Evolutionary conservation across 2,797 vertebrate genomes (phyloP), one percentile per base, ranked within the genome.

Genomic region (Sebastes trivittatus): DNA sequence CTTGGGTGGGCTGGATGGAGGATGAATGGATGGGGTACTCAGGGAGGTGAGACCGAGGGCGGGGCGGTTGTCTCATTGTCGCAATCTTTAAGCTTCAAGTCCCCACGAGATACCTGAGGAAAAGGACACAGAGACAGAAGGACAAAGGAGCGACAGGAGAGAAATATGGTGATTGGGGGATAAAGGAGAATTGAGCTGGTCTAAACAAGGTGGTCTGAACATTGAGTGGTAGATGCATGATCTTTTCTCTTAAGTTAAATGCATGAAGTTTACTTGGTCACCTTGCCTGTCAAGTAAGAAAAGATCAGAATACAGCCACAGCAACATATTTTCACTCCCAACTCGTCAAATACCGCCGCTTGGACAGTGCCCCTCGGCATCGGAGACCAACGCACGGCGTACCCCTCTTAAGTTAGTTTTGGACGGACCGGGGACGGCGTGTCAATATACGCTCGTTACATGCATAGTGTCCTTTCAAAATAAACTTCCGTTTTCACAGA

Each of bases 31-130:
- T 78, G 9, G 20, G 6, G 27, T 36, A 30, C 9, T 49, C 18
- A 11, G 23, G 20, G 55, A 77, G 61, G 56, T 0, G 20, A 80
- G 60, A 55, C 23, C n/a, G 14, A 67, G 11, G 61, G 75, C 2
- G n/a, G 65, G 59, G 34, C 10, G 2, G 58, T 32, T 32, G 27
- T 71, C 70, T 56, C 8, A 36, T 60, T 42, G 56, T 67, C 3
- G 25, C 25, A 79, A 49, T 75, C 62, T 75, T 78, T 61, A 32
- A 71, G 23, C 61, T 54, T 75, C 16, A 42, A 68, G 14, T 62
- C 36, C 54, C 62, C 2, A 9, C 20, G 62, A 72, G 49, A 75
- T 60, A 23, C 22, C 25, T 69, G 63, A 22, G 38, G 54, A 65
- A 60, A 75, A 72, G 32, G 56, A 81, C 23, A 71, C 8, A 65